phyloP scores from a whole-genome alignment of 1,140 invertebrate species.

The Trichonephila clavata region DNA sequence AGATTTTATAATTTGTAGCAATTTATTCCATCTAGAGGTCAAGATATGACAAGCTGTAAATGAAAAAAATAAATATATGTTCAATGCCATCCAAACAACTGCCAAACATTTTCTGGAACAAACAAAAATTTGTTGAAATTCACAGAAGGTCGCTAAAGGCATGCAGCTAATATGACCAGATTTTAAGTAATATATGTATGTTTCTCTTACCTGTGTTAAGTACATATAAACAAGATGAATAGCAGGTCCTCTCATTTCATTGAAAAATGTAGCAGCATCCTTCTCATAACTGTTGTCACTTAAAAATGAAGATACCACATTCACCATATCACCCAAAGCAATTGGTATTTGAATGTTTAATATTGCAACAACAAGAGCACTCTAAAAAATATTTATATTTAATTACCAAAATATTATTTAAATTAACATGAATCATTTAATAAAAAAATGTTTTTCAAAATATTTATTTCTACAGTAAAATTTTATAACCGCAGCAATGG shows the following conservation, averaged over 20 bases:
- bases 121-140: no score
- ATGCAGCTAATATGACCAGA: not conserved
- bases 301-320: conserved; percentile 84
- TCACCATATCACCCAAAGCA: conserved; percentile 88
- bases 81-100: no score
- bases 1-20: no score
- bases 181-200: not conserved
- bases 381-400: conserved; percentile 83
- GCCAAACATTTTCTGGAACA: no score
- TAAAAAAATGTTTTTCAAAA: not conserved
- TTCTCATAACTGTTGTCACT: conserved; percentile 74
- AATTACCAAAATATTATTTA: conserved; percentile 80
- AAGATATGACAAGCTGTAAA: no score
- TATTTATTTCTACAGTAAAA: no score
- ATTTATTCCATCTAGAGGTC: no score
- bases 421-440: conserved; percentile 80
- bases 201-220: conserved; percentile 84
- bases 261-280: conserved; percentile 82
- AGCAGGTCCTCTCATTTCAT: conserved; percentile 86
- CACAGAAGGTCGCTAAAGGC: no score
- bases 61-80: no score
- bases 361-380: conserved; percentile 88
- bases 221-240: conserved; percentile 86
- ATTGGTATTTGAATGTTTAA: conserved; percentile 92
- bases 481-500: no score